Base-by-base conservation (phyloP, 2,113 vertebrate genomes). In the Ciconia stormi region DNA sequence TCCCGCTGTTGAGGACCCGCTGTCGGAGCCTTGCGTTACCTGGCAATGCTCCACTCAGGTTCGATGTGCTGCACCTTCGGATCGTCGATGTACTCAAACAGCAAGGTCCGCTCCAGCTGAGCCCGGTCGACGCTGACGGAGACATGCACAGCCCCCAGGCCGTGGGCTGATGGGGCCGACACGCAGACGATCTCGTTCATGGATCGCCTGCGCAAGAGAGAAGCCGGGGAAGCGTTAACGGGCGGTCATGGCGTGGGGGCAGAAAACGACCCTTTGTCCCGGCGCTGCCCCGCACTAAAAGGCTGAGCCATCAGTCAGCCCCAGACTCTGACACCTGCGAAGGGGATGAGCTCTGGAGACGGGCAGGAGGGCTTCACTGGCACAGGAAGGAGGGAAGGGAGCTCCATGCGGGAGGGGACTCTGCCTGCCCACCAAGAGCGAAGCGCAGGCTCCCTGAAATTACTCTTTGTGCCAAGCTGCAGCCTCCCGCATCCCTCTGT, bases 31-130 rank as follows among this genome's bases (percentile, higher is more conserved):
- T 4, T 3, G 12, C 8, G 73, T 84, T 97, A 99, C 99, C 99
- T 99, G 89, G 99, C 98, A 6, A 99, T 99, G 98, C 99, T 99
- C 99, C 99, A 99, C 90, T 99, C 99, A 0, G 99, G 99, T 22
- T 99, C 99, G 3, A 99, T 98, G 81, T 99, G 99, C 92, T 98
- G 98, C 38, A 99, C 99, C 4, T 98, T 99, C 3, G 99, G 99
- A 86, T 99, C 99, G 1, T 99, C 99, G 8, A 99, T 99, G 98
- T 99, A 99, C 87, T 99, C 99, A 0, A 99, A 99, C 29, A 97
- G 97, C 91, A 99, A 93, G 26, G 97, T 99, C 93, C 97, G 98
- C 73, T 98, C 98, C 96, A 99, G 98, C 34, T 97, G 99, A 29
- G 99, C 99, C 13, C 97, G 98, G 97, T 99, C 99, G 4, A 99